Percentiles rank a stretch among this genome's conserved stretches.
phyloP scores from a whole-genome alignment of 1,140 invertebrate genomes.

The Belonocnema kinseyi region DNA sequence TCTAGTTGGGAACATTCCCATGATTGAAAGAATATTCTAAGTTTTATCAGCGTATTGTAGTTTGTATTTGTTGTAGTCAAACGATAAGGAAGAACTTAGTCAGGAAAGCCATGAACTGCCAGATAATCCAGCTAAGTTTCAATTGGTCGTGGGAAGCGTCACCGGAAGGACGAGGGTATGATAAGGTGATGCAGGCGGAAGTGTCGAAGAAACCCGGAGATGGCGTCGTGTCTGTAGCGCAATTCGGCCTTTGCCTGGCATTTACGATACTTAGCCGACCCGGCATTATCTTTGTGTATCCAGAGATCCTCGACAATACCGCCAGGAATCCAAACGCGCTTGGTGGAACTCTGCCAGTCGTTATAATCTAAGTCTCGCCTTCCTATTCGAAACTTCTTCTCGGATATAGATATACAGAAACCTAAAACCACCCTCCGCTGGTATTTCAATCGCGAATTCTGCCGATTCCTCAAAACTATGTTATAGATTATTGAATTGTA shows the following conservation, averaged over 20 bases:
- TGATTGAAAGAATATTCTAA: too few relatives aligned
- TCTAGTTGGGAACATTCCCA: too few relatives aligned
- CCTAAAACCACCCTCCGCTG: background rate
- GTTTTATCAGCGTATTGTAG: too few relatives aligned
- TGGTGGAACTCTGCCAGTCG: constrained; percentile 37
- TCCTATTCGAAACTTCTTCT: constrained; percentile 19
- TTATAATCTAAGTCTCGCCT: constrained; percentile 44
- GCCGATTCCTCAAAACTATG: constrained; percentile 24
- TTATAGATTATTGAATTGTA: constrained; percentile 26
- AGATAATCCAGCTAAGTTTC: constrained; percentile 17
- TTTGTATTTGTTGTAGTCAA: background rate
- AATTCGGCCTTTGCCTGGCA: constrained; percentile 39
- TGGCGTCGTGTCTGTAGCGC: constrained; percentile 7
- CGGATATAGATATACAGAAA: constrained; percentile 10
- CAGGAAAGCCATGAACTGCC: background rate
- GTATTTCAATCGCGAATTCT: constrained; percentile 17
- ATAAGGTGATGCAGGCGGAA: constrained; percentile 10
- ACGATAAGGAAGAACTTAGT: background rate
- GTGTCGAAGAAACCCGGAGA: constrained; percentile 27
- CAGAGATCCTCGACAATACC: constrained; percentile 46
- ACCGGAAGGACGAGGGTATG: constrained; percentile 3
- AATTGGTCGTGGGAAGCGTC: background rate
- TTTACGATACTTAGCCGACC: constrained; percentile 41
- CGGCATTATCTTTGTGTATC: constrained; percentile 56
- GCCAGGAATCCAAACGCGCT: constrained; percentile 38